Conservation (phyloP, 2,113 vertebrate species). For the Paedocypris sp. region DNA sequence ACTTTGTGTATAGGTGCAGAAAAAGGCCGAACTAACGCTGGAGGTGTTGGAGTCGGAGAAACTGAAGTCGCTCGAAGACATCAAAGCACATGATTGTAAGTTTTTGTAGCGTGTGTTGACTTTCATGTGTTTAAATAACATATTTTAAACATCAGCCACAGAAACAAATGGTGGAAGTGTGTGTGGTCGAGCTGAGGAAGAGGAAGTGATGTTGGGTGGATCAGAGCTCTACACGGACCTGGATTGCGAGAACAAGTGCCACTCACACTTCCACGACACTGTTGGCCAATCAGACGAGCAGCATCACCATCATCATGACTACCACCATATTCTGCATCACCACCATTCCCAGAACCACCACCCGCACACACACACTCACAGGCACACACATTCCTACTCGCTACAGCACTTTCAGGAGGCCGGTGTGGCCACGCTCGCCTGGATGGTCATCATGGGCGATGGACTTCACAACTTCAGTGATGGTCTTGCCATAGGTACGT, state of each 20-base stretch:
- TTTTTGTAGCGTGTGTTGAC: no score
- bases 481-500: slow-evolving; percentile 81
- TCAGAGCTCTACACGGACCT: slow-evolving; percentile 66
- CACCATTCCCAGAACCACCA: slow-evolving; percentile 97
- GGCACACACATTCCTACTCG: slow-evolving; percentile 85
- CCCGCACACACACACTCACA: slow-evolving; percentile 88
- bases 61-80: slow-evolving; percentile 70
- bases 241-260: slow-evolving; percentile 93
- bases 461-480: slow-evolving; percentile 95
- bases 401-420: slow-evolving; percentile 84
- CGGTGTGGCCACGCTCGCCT: slow-evolving; percentile 83
- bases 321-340: slow-evolving; percentile 96
- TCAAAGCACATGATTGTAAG: slow-evolving; percentile 70
- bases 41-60: slow-evolving; percentile 75
- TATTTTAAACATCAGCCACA: slow-evolving; percentile 38
- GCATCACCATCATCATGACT: slow-evolving; percentile 94
- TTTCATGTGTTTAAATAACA: no score
- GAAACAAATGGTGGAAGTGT: slow-evolving; percentile 49
- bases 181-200: slow-evolving; percentile 67
- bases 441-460: slow-evolving; percentile 99
- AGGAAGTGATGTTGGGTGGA: slow-evolving; percentile 89
- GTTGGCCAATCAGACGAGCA: slow-evolving; percentile 81
- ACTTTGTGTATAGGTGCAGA: slow-evolving; percentile 60
- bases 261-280: slow-evolving; percentile 94
- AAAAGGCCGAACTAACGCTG: slow-evolving; percentile 69